phyloP scores from a whole-genome alignment of 92 coral and sea anemone genomes.

The Palythoa grandis region DNA sequence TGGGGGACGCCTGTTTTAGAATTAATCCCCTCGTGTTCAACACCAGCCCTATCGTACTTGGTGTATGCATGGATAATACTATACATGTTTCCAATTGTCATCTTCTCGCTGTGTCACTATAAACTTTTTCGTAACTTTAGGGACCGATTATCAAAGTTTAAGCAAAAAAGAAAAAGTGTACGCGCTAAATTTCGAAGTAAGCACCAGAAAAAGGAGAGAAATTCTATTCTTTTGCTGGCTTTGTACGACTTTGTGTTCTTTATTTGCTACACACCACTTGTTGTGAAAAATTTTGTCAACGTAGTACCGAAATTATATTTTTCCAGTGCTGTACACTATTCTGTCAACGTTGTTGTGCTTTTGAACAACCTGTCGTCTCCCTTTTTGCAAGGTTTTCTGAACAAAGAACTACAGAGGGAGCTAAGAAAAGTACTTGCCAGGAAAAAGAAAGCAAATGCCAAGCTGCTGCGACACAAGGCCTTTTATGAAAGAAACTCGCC shows the following conservation, averaged over 20 bases:
- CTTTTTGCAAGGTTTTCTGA: constrained; percentile 1
- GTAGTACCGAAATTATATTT: neutral
- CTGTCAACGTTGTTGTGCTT: neutral
- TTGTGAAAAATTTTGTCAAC: constrained; percentile 2
- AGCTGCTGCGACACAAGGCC: constrained; percentile 15
- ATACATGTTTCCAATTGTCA: neutral
- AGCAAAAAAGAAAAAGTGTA: neutral
- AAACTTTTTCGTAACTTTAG: constrained; percentile 21
- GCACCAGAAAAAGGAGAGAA: constrained; percentile 5
- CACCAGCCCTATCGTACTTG: neutral
- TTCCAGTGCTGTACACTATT: neutral
- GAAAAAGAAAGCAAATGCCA: neutral
- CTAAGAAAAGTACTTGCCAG: neutral
- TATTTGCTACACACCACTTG: constrained; percentile 20
- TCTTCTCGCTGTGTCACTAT: constrained; percentile 3
- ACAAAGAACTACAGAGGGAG: constrained; percentile 21
- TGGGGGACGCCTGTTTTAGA: constrained; percentile 12
- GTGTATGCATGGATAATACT: neutral
- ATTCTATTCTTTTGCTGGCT: neutral
- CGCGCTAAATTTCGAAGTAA: neutral
- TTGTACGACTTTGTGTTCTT: neutral
- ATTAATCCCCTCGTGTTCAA: neutral
- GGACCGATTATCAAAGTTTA: neutral
- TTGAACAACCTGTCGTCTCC: neutral
- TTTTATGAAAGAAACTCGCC: constrained; percentile 6